Evolutionary conservation across 1,140 invertebrate genomes (phyloP), one percentile per base, ranked within the genome.

Genomic region (Hermatobates lingyangjiaoensis): DNA sequence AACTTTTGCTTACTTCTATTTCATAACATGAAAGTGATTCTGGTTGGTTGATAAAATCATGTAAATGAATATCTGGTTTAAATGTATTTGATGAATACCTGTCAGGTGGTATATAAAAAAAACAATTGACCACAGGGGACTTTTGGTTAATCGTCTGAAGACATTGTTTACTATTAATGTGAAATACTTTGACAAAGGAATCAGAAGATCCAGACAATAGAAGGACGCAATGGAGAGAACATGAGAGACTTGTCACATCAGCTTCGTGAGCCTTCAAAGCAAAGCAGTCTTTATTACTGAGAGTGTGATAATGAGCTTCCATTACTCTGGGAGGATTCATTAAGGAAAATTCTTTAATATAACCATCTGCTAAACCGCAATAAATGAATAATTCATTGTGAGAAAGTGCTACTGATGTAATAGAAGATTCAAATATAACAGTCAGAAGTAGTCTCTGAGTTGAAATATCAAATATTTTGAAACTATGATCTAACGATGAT

Each of bases 401-500:
- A 68, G 88, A 80, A 57, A 82, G 71, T n/a, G 71, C 64, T 20
- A 90, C 72, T 1, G 79, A 69, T 21, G 75, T 77, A 3, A 91
- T 66, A 3, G 76, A 72, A 38, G 74, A 68, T 56, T 81, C 75
- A 66, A 86, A 88, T 0, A 87, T 69, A 18, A 92, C 59, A 27
- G 76, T 81, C 1, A 86, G 61, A 3, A 92, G 61, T 52, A 83
- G 62, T 28, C 67, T 64, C 27, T 84, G 86, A 39, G 68, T 70
- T 7, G 67, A 58, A 10, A 90, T 61, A 56, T 85, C 79, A 65
- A 87, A 91, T 3, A 93, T 73, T 66, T 83, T 85, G 57, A 80
- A 81, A 18, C 83, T 86, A 59, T 79, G 74, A 63, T 95, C 89
- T 44, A 77, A 61, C 1, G 88, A 91, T 3, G 79, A 77, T 0